Evolutionary conservation across 2,888 invertebrate species (phyloP).

Genomic region (Fragum fragum): DNA sequence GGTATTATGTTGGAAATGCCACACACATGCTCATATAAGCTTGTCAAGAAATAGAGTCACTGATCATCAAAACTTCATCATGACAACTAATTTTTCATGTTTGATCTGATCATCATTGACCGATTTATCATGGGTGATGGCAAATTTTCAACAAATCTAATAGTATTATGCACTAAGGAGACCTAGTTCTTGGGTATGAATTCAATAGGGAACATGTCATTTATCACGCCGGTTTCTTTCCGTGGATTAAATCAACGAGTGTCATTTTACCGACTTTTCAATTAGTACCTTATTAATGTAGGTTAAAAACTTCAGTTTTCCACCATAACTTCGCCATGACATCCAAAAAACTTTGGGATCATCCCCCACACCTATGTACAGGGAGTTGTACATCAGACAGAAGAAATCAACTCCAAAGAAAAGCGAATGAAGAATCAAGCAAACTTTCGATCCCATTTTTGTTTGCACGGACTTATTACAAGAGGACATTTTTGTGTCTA

Average conservation of each 20-base stretch:
- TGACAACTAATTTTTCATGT: too few relatives aligned
- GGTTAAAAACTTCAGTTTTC: conserved; percentile 79
- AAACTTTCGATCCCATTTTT: conserved; percentile 14
- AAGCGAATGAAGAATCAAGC: background rate
- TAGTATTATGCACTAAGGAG: too few relatives aligned
- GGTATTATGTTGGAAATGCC: too few relatives aligned
- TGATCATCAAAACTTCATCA: too few relatives aligned
- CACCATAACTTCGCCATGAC: conserved; percentile 71
- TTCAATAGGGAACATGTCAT: too few relatives aligned
- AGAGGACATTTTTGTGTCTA: background rate
- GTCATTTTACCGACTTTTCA: background rate
- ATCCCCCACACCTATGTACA: background rate
- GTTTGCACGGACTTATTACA: background rate
- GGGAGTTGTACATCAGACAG: conserved; percentile 11
- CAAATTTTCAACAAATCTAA: too few relatives aligned
- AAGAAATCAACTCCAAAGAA: background rate
- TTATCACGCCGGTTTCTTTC: background rate
- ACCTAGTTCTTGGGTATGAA: too few relatives aligned
- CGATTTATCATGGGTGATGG: too few relatives aligned
- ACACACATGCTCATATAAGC: too few relatives aligned
- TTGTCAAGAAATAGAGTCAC: too few relatives aligned
- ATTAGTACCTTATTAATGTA: conserved; percentile 67
- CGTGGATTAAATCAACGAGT: background rate
- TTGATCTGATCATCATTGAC: too few relatives aligned
- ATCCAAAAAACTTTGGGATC: conserved; percentile 11